Percentiles rank a stretch among this genome's conserved stretches.
phyloP scores from a whole-genome alignment of 2,888 invertebrate genomes.

The Calliopum simillimum region DNA sequence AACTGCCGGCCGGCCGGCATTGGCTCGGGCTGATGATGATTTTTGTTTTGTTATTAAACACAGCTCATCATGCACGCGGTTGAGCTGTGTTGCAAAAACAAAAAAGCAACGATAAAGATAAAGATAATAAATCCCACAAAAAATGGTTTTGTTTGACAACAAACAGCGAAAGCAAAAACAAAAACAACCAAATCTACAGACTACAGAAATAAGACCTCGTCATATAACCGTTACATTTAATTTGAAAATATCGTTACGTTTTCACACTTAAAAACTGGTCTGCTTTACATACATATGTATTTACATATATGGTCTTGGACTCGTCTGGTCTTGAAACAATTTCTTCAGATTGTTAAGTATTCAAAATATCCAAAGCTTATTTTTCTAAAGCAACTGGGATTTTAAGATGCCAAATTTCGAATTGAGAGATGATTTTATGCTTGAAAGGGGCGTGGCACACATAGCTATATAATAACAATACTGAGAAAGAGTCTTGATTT shows the following conservation, averaged over 20 bases:
- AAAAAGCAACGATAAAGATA: constrained; percentile 34
- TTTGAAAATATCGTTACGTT: background rate
- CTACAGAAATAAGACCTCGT: constrained; percentile 1
- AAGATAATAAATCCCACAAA: constrained; percentile 33
- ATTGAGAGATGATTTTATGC: too few relatives aligned
- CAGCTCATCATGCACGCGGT: constrained; percentile 25
- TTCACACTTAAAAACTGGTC: too few relatives aligned
- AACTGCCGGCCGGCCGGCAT: constrained; percentile 57
- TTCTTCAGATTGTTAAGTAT: too few relatives aligned
- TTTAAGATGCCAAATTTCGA: too few relatives aligned
- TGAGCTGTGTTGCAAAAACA: constrained; percentile 3
- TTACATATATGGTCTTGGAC: too few relatives aligned
- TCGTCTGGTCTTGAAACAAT: too few relatives aligned
- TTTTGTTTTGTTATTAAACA: constrained; percentile 5
- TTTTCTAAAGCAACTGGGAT: too few relatives aligned
- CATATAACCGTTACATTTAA: background rate
- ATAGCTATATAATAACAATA: too few relatives aligned
- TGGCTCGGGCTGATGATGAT: constrained; percentile 14
- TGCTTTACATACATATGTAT: too few relatives aligned
- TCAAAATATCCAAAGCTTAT: too few relatives aligned
- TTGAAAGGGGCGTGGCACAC: too few relatives aligned
- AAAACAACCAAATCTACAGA: constrained; percentile 18
- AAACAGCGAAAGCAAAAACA: constrained; percentile 33
- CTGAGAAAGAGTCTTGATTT: too few relatives aligned
- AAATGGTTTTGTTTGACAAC: constrained; percentile 39